These are phyloP conservation scores for Allolobophora icterica DNA, from an alignment of 2,888 invertebrate species.

Conservation along the genomic window DNA sequence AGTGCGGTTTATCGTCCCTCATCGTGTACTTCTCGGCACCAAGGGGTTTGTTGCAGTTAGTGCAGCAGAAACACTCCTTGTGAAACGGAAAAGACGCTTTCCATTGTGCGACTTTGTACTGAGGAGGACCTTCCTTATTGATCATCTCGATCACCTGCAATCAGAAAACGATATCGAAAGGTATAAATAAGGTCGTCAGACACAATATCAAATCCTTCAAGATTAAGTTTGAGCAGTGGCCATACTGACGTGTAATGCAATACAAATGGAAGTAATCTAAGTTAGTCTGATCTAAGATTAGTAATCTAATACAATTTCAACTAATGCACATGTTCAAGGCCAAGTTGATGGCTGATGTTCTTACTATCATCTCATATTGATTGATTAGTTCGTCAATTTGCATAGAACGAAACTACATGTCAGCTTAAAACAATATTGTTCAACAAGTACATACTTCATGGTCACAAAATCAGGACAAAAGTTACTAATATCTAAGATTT, in stretches of 20 bases:
- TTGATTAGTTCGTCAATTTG: too few species aligned
- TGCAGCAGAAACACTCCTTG: slow-evolving; percentile 38
- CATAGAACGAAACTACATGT: not conserved
- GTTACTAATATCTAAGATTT: not conserved
- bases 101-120: too few species aligned
- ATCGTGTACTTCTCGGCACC: slow-evolving; percentile 29
- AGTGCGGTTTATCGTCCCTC: slow-evolving; percentile 32
- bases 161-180: not conserved
- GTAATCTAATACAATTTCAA: too few species aligned
- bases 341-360: not conserved
- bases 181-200: not conserved
- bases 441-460: not conserved
- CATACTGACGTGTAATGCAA: not conserved
- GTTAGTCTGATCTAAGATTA: not conserved
- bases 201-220: not conserved
- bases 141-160: slow-evolving; percentile 33
- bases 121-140: slow-evolving; percentile 31
- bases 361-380: too few species aligned
- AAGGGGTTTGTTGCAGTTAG: slow-evolving; percentile 28
- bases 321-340: not conserved
- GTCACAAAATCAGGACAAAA: not conserved
- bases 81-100: slow-evolving; percentile 33
- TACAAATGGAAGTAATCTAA: not conserved
- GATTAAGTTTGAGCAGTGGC: too few species aligned
- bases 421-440: not conserved